phyloP scores from a whole-genome alignment of 2,888 invertebrate species.

The Lamproptera curius region DNA sequence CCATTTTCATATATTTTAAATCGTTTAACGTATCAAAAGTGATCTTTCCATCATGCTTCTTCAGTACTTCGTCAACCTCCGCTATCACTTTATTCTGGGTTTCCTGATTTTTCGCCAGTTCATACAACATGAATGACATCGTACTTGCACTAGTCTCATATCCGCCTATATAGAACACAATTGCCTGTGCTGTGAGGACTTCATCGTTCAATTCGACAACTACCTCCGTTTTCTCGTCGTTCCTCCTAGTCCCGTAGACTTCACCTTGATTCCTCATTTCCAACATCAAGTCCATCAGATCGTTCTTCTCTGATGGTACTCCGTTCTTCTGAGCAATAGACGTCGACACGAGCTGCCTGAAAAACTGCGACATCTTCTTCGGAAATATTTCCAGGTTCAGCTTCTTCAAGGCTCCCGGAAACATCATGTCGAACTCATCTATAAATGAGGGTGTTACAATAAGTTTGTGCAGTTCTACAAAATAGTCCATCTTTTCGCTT shows the following conservation, averaged over 20 bases:
- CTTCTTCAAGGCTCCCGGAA: conserved; percentile 39
- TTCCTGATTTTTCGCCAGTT: conserved; percentile 48
- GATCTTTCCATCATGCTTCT: conserved; percentile 40
- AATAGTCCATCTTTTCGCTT: conserved; percentile 1
- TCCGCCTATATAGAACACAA: conserved; percentile 60
- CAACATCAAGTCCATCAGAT: conserved; percentile 48
- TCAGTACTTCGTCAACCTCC: conserved; percentile 43
- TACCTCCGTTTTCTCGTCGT: background rate
- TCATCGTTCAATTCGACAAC: conserved; percentile 1
- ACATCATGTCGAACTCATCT: conserved; percentile 36
- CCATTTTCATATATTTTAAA: conserved; percentile 20
- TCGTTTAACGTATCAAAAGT: conserved; percentile 46
- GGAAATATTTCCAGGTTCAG: conserved; percentile 37
- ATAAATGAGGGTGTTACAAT: background rate
- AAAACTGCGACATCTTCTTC: conserved; percentile 30
- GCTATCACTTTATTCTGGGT: conserved; percentile 46
- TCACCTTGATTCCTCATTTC: conserved; percentile 22
- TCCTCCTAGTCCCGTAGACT: background rate
- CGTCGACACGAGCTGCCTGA: conserved; percentile 31
- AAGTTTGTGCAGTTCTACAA: too few species aligned
- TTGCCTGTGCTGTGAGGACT: conserved; percentile 51
- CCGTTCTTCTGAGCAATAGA: conserved; percentile 38
- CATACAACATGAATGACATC: conserved; percentile 46
- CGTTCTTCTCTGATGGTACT: conserved; percentile 36
- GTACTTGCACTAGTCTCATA: conserved; percentile 64